A percentile compares a stretch with the other conserved stretches of the same genome.
Evolutionary conservation across 2,113 vertebrate genomes (phyloP).

Genomic region (Charina bottae): DNA sequence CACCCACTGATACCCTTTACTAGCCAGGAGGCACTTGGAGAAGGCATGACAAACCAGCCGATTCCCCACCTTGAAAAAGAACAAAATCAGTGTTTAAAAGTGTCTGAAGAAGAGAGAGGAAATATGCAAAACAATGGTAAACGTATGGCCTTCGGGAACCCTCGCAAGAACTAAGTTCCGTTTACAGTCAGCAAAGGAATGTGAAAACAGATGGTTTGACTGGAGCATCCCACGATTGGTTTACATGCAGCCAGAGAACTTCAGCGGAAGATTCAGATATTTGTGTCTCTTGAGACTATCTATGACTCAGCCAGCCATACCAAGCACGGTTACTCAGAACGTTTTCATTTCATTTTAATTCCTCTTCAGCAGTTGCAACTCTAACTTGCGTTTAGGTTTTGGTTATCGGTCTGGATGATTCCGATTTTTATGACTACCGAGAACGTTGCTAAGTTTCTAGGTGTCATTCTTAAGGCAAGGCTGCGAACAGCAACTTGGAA

Average conservation of each 20-base stretch:
- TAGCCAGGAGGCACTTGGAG: constrained; percentile 37
- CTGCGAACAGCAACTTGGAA: not conserved
- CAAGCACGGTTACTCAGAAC: not conserved
- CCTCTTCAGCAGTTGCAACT: not conserved
- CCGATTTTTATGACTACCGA: not conserved
- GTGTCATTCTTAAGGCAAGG: not conserved
- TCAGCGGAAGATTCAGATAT: not conserved
- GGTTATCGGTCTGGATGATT: not conserved
- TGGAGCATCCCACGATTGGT: not conserved
- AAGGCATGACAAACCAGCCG: not conserved
- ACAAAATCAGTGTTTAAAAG: constrained; percentile 27
- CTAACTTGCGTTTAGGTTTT: not conserved
- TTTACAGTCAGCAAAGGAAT: not conserved
- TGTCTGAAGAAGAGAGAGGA: not conserved
- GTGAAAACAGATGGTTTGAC: not conserved
- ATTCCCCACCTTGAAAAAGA: constrained; percentile 20
- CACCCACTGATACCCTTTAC: constrained; percentile 29
- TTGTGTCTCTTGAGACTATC: not conserved
- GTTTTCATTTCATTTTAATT: not conserved
- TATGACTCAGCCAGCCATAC: not conserved
- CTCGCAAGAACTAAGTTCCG: constrained; percentile 25
- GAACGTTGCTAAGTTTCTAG: not conserved
- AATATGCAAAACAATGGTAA: not conserved
- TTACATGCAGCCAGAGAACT: not conserved
- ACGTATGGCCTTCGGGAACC: not conserved